Evolutionary conservation across 2,113 vertebrate genomes (phyloP).

Genomic region (Canis aureus): DNA sequence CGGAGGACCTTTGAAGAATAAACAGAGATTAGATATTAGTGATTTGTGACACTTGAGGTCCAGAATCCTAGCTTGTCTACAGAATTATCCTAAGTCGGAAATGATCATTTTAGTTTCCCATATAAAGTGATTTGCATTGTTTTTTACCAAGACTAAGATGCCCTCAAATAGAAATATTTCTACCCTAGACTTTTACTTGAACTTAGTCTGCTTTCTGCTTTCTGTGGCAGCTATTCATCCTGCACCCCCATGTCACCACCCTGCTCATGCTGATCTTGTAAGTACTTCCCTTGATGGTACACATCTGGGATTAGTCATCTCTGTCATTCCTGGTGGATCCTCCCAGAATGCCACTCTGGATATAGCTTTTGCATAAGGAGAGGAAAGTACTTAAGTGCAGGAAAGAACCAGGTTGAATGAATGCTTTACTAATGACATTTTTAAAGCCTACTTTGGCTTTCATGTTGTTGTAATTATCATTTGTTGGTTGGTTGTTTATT

Average conservation of each 20-base stretch:
- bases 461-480: not conserved
- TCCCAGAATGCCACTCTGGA: not conserved
- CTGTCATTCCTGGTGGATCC: not conserved
- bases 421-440: not conserved
- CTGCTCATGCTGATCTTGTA: not conserved
- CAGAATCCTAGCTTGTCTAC: not conserved
- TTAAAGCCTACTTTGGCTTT: not conserved
- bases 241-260: not conserved
- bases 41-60: not conserved
- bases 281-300: not conserved
- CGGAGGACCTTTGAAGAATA: not conserved
- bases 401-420: not conserved
- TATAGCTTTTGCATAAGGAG: not conserved
- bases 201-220: not conserved
- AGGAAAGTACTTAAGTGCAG: not conserved
- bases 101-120: not conserved
- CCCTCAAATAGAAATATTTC: not conserved
- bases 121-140: not conserved
- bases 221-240: not conserved
- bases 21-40: not conserved
- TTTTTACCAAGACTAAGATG: not conserved
- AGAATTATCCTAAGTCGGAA: not conserved
- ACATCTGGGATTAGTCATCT: not conserved
- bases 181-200: not conserved
- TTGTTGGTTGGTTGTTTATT: not conserved